These are phyloP conservation scores for Apotomis capreana DNA, from an alignment of 2,888 invertebrate species.

Conservation along the genomic window DNA sequence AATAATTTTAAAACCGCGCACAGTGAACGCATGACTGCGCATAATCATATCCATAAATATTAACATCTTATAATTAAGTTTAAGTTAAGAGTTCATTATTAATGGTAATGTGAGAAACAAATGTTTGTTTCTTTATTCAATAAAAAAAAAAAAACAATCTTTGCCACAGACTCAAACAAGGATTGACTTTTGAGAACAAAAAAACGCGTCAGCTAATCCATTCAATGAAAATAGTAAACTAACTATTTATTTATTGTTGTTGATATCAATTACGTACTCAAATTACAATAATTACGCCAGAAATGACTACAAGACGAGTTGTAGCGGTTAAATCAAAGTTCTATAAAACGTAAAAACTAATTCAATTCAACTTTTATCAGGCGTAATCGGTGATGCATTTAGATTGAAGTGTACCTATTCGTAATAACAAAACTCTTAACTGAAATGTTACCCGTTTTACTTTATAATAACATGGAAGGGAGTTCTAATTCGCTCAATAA, in stretches of 20 bases:
- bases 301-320: slow-evolving; percentile 69
- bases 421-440: slow-evolving; percentile 53
- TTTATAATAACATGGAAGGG: slow-evolving; percentile 78
- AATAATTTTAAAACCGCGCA: neutral
- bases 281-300: slow-evolving; percentile 46
- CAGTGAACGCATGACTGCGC: no score
- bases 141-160: neutral
- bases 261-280: slow-evolving; percentile 44
- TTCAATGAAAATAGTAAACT: slow-evolving; percentile 51
- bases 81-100: no score
- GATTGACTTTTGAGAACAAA: neutral
- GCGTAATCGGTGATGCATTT: slow-evolving; percentile 67
- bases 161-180: neutral
- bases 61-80: no score
- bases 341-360: slow-evolving; percentile 48
- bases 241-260: slow-evolving; percentile 58
- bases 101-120: no score
- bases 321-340: slow-evolving; percentile 58
- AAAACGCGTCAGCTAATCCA: slow-evolving; percentile 21
- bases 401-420: slow-evolving; percentile 65
- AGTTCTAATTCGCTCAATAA: slow-evolving; percentile 65
- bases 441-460: slow-evolving; percentile 77
- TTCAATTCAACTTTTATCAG: slow-evolving; percentile 55
- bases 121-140: neutral
- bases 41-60: no score